Conservation (phyloP, 2,113 vertebrate genomes). For the Oryzias melastigma region DNA sequence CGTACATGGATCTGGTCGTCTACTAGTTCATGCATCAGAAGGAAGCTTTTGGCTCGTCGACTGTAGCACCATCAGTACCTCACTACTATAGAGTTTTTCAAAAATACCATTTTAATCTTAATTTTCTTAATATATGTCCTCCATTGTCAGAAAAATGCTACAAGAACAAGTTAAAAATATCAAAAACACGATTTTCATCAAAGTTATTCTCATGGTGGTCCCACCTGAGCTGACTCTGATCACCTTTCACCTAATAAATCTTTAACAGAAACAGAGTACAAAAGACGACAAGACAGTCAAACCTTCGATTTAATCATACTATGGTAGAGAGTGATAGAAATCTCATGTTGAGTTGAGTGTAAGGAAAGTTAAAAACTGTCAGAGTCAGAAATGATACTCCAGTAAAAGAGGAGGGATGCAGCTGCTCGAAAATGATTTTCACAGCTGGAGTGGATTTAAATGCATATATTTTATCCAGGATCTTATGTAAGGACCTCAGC, state of each 20-base stretch:
- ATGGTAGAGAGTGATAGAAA: conserved; percentile 32
- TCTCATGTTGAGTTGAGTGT: conserved; percentile 25
- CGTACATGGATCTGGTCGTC: no score
- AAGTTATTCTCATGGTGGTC: no score
- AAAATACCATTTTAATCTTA: no score
- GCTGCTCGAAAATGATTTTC: conserved; percentile 15
- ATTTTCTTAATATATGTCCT: no score
- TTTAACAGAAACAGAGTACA: conserved; percentile 20
- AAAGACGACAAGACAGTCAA: conserved; percentile 11
- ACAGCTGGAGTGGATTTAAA: conserved; percentile 11
- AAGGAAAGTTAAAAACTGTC: conserved; percentile 21
- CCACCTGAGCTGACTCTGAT: no score
- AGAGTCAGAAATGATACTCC: conserved; percentile 10
- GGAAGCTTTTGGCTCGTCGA: no score
- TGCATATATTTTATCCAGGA: background rate
- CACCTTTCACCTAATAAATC: conserved; percentile 28
- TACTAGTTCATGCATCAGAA: no score
- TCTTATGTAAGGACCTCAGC: conserved; percentile 2
- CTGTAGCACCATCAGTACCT: no score
- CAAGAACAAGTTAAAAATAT: no score
- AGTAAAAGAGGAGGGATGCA: conserved; percentile 9
- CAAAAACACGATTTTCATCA: no score
- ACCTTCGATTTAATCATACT: conserved; percentile 33
- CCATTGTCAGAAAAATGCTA: no score
- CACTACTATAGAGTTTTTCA: no score